A percentile compares a stretch with the other conserved stretches of the same genome.
Conservation (phyloP, 2,797 vertebrate genomes). For the Sandelia bainsii region DNA sequence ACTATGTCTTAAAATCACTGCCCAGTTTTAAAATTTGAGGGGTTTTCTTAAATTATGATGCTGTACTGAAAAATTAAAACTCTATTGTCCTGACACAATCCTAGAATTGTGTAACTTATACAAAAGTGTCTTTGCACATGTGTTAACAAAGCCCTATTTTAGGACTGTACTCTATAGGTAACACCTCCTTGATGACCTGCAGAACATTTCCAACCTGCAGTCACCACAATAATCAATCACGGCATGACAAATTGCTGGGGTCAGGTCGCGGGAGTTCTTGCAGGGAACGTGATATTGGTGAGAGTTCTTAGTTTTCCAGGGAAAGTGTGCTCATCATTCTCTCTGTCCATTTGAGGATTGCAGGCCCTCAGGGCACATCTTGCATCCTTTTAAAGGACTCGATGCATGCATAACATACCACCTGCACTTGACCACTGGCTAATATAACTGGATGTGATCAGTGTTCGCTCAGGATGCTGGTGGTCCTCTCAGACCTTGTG, state of each 20-base stretch:
- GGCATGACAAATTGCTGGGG: conserved; percentile 52
- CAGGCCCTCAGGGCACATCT: conserved; percentile 14
- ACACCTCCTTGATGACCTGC: conserved; percentile 32
- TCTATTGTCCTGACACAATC: not conserved
- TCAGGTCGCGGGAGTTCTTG: conserved; percentile 45
- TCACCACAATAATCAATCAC: conserved; percentile 69
- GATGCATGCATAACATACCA: conserved; percentile 31
- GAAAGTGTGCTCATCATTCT: conserved; percentile 48
- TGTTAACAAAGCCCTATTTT: not conserved
- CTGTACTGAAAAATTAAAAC: not conserved
- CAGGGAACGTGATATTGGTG: conserved; percentile 68
- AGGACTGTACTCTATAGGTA: not conserved
- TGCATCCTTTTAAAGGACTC: conserved; percentile 53
- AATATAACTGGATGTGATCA: conserved; percentile 31
- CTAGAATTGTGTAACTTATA: not conserved
- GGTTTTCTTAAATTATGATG: not conserved
- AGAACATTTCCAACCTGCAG: conserved; percentile 55
- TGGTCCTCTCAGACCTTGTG: conserved; percentile 10
- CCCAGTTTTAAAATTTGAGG: not conserved
- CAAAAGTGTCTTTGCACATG: not conserved
- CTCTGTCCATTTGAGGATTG: conserved; percentile 60
- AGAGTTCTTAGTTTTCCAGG: conserved; percentile 60
- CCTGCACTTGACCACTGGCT: conserved; percentile 39
- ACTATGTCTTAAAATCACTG: not conserved
- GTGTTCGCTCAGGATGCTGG: conserved; percentile 28